A percentile compares a stretch with the other conserved stretches of the same genome.
phyloP scores from a whole-genome alignment of 2,888 invertebrate genomes.

The Catonia carolina region DNA sequence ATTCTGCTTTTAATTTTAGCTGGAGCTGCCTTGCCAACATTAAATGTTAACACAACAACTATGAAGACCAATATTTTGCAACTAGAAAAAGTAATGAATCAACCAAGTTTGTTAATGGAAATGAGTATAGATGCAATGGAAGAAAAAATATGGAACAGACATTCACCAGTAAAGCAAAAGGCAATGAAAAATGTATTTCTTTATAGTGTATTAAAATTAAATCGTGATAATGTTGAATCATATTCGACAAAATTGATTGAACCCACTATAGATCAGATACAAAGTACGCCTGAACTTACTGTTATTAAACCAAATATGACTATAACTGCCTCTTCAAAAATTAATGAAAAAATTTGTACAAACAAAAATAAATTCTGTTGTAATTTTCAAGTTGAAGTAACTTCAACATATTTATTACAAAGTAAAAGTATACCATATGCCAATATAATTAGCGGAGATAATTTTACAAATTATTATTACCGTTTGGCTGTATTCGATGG shows the following conservation, averaged over 20 bases:
- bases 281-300: too few species aligned
- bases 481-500: slow-evolving; percentile 49
- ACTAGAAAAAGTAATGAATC: neutral
- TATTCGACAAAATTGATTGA: neutral
- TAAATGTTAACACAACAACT: too few species aligned
- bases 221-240: neutral
- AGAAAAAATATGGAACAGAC: neutral
- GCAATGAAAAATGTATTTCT: too few species aligned
- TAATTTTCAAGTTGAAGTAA: neutral
- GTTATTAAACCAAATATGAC: too few species aligned
- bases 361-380: neutral
- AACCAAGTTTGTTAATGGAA: neutral
- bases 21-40: too few species aligned
- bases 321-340: too few species aligned
- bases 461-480: slow-evolving; percentile 43
- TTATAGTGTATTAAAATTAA: too few species aligned
- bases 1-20: too few species aligned
- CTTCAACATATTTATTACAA: neutral
- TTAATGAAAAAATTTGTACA: slow-evolving; percentile 1
- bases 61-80: too few species aligned
- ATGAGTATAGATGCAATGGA: slow-evolving; percentile 3
- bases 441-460: slow-evolving; percentile 5
- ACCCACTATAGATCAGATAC: too few species aligned
- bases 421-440: neutral
- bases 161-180: neutral